Conservation (phyloP, 2,888 invertebrate genomes). For the Drosophila meridionalis region DNA sequence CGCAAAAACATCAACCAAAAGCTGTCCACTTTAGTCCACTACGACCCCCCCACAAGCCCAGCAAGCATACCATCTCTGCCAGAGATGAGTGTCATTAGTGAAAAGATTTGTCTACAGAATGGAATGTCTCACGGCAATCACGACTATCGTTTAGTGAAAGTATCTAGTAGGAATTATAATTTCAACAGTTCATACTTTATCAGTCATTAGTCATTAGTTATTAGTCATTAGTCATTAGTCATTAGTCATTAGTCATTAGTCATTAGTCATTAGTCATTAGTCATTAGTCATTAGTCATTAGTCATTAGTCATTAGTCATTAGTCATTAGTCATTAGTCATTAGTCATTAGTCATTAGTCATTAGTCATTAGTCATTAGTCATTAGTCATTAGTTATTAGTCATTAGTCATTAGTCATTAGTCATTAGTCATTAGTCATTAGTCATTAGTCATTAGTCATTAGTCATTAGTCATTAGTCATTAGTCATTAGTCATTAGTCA, state of each 20-base stretch:
- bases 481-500: slow-evolving; percentile 1
- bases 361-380: neutral
- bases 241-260: neutral
- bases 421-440: slow-evolving; percentile 4
- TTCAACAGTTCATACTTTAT: neutral
- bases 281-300: neutral
- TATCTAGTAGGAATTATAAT: neutral
- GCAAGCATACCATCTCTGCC: neutral
- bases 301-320: neutral
- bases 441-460: neutral
- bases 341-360: neutral
- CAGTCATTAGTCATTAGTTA: no score
- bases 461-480: neutral
- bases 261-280: neutral
- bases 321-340: neutral
- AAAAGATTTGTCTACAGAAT: slow-evolving; percentile 2
- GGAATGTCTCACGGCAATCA: neutral
- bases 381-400: slow-evolving; percentile 1
- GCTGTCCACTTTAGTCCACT: slow-evolving; percentile 30
- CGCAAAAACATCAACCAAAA: slow-evolving; percentile 71
- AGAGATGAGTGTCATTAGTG: slow-evolving; percentile 18
- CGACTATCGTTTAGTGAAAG: no score
- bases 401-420: neutral
- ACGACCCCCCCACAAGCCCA: neutral
- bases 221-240: neutral